Evolutionary conservation across 2,888 invertebrate genomes (phyloP).

Genomic region (Dryadula phaetusa): DNA sequence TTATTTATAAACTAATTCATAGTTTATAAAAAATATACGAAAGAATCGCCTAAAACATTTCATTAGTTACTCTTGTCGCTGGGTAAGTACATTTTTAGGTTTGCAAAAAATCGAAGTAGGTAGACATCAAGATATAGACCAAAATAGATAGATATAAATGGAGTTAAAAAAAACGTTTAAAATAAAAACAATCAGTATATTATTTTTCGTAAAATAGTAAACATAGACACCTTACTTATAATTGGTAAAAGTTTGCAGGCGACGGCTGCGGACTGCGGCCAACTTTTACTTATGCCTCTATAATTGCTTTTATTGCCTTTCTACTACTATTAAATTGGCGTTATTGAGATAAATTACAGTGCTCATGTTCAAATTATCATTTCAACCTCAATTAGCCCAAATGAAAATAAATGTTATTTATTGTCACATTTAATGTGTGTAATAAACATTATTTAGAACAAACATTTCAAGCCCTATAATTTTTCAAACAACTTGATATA

Average conservation of each 20-base stretch:
- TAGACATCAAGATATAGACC: too few species aligned
- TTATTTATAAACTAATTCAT: too few species aligned
- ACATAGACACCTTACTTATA: slow-evolving; percentile 63
- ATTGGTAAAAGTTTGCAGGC: slow-evolving; percentile 71
- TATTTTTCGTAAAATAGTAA: slow-evolving; percentile 53
- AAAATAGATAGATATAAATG: background rate
- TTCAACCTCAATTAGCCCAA: slow-evolving; percentile 27
- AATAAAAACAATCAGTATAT: background rate
- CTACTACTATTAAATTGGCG: slow-evolving; percentile 59
- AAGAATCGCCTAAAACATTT: too few species aligned
- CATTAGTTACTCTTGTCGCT: too few species aligned
- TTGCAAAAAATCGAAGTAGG: too few species aligned
- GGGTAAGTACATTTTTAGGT: too few species aligned
- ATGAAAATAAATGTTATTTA: slow-evolving; percentile 15
- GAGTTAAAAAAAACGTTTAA: background rate
- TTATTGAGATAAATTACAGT: slow-evolving; percentile 49
- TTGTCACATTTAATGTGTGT: slow-evolving; percentile 12
- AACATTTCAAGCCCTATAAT: background rate
- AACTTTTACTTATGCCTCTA: slow-evolving; percentile 76
- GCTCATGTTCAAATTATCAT: slow-evolving; percentile 34
- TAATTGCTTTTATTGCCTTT: slow-evolving; percentile 76
- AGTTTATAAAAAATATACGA: too few species aligned
- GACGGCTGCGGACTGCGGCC: slow-evolving; percentile 68
- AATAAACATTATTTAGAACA: background rate
- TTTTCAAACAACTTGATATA: background rate